phyloP scores from a whole-genome alignment of 1,140 invertebrate genomes.

The Anadara kagoshimensis region DNA sequence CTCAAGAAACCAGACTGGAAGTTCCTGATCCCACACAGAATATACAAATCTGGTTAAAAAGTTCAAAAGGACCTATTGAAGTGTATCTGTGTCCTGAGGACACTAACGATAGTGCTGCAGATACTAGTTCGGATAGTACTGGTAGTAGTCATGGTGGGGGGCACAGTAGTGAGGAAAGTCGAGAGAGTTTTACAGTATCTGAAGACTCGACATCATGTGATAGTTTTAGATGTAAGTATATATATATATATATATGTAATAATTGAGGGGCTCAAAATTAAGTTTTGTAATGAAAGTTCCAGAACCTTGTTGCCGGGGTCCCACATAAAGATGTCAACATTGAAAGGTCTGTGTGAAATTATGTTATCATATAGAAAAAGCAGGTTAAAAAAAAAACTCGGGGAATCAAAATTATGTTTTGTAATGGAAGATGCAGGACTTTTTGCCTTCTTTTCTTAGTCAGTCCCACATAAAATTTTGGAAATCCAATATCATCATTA shows the following conservation, averaged over 20 bases:
- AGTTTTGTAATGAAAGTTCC: not conserved
- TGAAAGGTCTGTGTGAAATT: too few relatives aligned
- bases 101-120: constrained; percentile 45
- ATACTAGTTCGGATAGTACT: constrained; percentile 40
- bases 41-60: constrained; percentile 88
- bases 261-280: not conserved
- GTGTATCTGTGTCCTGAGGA: constrained; percentile 93
- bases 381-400: too few relatives aligned
- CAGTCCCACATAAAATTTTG: too few relatives aligned
- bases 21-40: constrained; percentile 77
- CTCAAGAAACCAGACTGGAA: constrained; percentile 81
- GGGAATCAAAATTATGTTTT: too few relatives aligned
- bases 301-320: too few relatives aligned
- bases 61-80: constrained; percentile 83
- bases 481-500: too few relatives aligned
- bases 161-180: constrained; percentile 43
- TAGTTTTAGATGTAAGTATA: constrained; percentile 58
- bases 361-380: too few relatives aligned
- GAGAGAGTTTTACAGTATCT: constrained; percentile 41
- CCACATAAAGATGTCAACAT: too few relatives aligned
- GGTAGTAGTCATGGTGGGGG: constrained; percentile 26
- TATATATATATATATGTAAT: not conserved
- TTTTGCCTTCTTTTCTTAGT: not conserved
- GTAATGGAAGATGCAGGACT: not conserved
- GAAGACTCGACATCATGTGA: constrained; percentile 61